These are phyloP conservation scores for Ectropis crepuscularia DNA, from an alignment of 2,888 invertebrate species.

Conservation along the genomic window DNA sequence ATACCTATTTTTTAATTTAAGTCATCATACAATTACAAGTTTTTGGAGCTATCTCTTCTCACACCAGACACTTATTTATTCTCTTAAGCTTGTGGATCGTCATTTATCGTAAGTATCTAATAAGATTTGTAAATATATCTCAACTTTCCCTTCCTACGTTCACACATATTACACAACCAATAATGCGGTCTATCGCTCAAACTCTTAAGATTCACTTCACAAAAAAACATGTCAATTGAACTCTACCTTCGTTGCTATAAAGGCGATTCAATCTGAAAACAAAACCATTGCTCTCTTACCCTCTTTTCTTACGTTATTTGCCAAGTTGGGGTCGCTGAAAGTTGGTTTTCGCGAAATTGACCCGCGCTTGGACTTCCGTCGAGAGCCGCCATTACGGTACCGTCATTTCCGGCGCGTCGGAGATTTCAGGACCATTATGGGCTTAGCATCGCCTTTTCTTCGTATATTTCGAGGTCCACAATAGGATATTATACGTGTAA, in stretches of 20 bases:
- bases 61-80: too few relatives aligned
- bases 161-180: slow-evolving; percentile 34
- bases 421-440: slow-evolving; percentile 52
- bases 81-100: neutral
- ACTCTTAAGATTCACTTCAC: slow-evolving; percentile 16
- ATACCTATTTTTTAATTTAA: too few relatives aligned
- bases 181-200: slow-evolving; percentile 43
- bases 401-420: slow-evolving; percentile 66
- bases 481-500: slow-evolving; percentile 13
- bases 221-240: slow-evolving; percentile 13
- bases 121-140: neutral
- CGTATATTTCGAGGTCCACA: slow-evolving; percentile 26
- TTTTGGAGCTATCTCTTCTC: too few relatives aligned
- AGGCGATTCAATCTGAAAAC: slow-evolving; percentile 16
- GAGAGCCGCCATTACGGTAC: slow-evolving; percentile 62
- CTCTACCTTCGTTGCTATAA: slow-evolving; percentile 27
- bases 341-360: slow-evolving; percentile 53
- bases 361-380: slow-evolving; percentile 61
- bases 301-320: slow-evolving; percentile 58
- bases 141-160: slow-evolving; percentile 24
- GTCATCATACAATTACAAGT: too few relatives aligned
- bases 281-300: slow-evolving; percentile 39
- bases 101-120: neutral
- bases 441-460: slow-evolving; percentile 25
- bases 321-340: slow-evolving; percentile 55